These are phyloP conservation scores for Gymnosoma rotundatum DNA, from an alignment of 2,888 invertebrate species.

Conservation along the genomic window DNA sequence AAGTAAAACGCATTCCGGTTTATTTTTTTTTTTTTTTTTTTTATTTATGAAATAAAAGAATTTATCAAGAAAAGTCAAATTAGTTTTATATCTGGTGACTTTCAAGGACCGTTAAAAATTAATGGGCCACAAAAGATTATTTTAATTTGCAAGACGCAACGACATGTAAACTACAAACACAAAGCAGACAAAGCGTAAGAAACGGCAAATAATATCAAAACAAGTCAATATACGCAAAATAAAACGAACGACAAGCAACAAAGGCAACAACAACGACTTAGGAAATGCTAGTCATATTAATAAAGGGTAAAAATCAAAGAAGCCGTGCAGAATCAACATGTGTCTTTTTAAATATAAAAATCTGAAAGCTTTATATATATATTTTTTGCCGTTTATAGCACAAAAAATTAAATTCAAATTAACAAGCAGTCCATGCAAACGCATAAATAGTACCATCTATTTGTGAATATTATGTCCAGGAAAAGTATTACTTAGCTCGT, in stretches of 20 bases:
- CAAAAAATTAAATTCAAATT: too few relatives aligned
- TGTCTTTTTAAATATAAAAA: conserved; percentile 2
- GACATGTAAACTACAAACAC: conserved; percentile 66
- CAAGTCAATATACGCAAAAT: conserved; percentile 32
- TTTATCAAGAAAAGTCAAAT: conserved; percentile 76
- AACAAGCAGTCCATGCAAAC: neutral
- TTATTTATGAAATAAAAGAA: conserved; percentile 45
- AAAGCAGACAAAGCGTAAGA: conserved; percentile 71
- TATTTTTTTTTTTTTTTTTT: conserved; percentile 6
- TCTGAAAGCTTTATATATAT: neutral
- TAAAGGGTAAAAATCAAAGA: conserved; percentile 67
- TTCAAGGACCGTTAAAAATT: conserved; percentile 78
- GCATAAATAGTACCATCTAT: conserved; percentile 33
- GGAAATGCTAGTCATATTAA: conserved; percentile 11
- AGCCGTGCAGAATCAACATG: conserved; percentile 62
- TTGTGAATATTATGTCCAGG: conserved; percentile 13
- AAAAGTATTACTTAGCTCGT: neutral
- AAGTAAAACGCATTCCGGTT: conserved; percentile 1
- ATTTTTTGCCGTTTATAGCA: too few relatives aligned
- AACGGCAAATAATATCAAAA: conserved; percentile 72
- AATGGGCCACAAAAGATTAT: conserved; percentile 80
- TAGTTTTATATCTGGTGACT: conserved; percentile 80
- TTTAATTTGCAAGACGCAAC: conserved; percentile 78
- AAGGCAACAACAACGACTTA: neutral
- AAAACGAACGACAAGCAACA: conserved; percentile 5